Percentiles rank a stretch among this genome's conserved stretches.
Conservation (phyloP, 2,797 vertebrate genomes). For the Spondyliosoma cantharus region DNA sequence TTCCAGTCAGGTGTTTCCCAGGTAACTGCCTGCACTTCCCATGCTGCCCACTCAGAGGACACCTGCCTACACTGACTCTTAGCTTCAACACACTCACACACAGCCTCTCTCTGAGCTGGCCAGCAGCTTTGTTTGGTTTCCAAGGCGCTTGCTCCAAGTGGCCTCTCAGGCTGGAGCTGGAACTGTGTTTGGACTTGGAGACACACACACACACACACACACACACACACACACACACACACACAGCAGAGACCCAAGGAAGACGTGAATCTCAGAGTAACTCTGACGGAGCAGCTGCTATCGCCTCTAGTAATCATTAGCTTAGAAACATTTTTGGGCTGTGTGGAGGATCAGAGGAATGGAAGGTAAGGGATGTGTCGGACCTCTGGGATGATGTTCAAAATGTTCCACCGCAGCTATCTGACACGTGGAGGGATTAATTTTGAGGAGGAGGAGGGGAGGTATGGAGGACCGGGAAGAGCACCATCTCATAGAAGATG, state of each 20-base stretch:
- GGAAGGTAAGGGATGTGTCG: conserved; percentile 68
- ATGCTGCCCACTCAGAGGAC: conserved; percentile 67
- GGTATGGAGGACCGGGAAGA: conserved; percentile 20
- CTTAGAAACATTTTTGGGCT: not conserved
- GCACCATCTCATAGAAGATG: conserved; percentile 58
- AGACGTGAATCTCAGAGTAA: conserved; percentile 49
- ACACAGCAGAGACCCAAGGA: conserved; percentile 40
- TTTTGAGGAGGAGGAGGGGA: not conserved
- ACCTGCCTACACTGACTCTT: conserved; percentile 66
- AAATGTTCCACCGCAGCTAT: not conserved
- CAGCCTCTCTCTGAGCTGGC: conserved; percentile 26
- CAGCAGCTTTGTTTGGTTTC: conserved; percentile 80
- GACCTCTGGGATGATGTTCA: not conserved
- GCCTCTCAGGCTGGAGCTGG: conserved; percentile 66
- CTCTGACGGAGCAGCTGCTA: conserved; percentile 41
- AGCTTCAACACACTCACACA: conserved; percentile 32
- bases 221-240: conserved; percentile 44
- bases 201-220: conserved; percentile 35
- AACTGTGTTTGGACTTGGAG: conserved; percentile 51
- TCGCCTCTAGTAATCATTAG: conserved; percentile 26
- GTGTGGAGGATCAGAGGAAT: conserved; percentile 48
- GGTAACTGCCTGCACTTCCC: conserved; percentile 74
- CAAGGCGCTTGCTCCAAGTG: conserved; percentile 75
- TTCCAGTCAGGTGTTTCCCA: conserved; percentile 73
- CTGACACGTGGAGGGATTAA: conserved; percentile 7